phyloP scores from a whole-genome alignment of 2,888 invertebrate genomes.

The Dryobota labecula region DNA sequence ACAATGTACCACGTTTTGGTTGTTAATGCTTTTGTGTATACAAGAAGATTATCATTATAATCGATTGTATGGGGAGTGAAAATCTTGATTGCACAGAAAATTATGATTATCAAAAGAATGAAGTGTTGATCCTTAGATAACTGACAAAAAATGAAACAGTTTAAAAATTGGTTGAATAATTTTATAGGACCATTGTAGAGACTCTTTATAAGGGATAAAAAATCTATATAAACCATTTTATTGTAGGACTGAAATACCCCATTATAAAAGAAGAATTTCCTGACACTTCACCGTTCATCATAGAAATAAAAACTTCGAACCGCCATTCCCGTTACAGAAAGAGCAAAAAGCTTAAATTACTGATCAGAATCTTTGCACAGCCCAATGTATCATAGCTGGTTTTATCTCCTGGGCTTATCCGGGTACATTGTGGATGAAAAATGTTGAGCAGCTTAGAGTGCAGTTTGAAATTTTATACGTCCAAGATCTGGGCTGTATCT shows the following conservation, averaged over 20 bases:
- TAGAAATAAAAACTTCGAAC: slow-evolving; percentile 52
- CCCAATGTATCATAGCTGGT: slow-evolving; percentile 66
- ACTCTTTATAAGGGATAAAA: neutral
- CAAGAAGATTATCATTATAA: slow-evolving; percentile 10
- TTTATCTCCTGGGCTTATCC: slow-evolving; percentile 68
- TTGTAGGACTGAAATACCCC: neutral
- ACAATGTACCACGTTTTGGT: slow-evolving; percentile 58
- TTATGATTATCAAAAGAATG: neutral
- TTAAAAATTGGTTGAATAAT: neutral
- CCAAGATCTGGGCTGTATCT: slow-evolving; percentile 68
- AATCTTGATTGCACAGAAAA: neutral
- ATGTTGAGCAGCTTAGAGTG: slow-evolving; percentile 67
- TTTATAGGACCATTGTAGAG: neutral
- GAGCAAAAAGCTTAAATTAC: slow-evolving; percentile 66
- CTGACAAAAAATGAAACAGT: neutral
- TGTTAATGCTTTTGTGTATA: slow-evolving; percentile 18
- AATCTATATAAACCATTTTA: neutral
- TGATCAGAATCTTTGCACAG: slow-evolving; percentile 62
- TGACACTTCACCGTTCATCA: slow-evolving; percentile 18
- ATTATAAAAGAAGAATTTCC: slow-evolving; percentile 20
- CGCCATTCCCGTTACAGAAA: slow-evolving; percentile 49
- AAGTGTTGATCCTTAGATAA: neutral
- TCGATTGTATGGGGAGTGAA: neutral
- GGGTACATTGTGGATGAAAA: slow-evolving; percentile 68
- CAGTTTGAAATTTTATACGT: slow-evolving; percentile 73